These are phyloP conservation scores for Erpetoichthys calabaricus DNA, from an alignment of 2,797 vertebrate species.

Conservation along the genomic window DNA sequence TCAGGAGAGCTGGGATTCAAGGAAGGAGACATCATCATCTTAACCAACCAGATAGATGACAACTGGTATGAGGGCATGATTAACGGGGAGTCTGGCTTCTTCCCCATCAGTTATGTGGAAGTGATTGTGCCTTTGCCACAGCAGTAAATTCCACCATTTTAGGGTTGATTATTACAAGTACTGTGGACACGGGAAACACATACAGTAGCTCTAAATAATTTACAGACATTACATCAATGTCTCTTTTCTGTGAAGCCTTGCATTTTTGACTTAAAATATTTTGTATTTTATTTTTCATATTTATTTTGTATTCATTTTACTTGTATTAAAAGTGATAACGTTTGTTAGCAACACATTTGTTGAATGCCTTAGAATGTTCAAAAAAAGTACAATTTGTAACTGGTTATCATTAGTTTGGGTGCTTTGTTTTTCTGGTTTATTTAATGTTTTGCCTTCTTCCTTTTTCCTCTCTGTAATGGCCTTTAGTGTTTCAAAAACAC, in stretches of 20 bases:
- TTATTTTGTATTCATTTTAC: constrained; percentile 53
- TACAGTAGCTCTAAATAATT: constrained; percentile 27
- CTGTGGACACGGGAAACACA: constrained; percentile 24
- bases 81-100: constrained; percentile 78
- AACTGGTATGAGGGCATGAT: constrained; percentile 96
- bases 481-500: constrained; percentile 30
- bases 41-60: constrained; percentile 90
- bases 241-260: constrained; percentile 47
- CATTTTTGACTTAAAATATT: constrained; percentile 44
- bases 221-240: constrained; percentile 31
- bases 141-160: constrained; percentile 34
- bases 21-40: constrained; percentile 83
- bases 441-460: constrained; percentile 2
- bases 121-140: constrained; percentile 78
- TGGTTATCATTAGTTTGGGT: constrained; percentile 6
- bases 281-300: constrained; percentile 55
- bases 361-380: constrained; percentile 10
- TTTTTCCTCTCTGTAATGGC: constrained; percentile 29
- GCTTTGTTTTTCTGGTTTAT: constrained; percentile 27
- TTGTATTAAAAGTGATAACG: constrained; percentile 31
- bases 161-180: constrained; percentile 15
- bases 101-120: constrained; percentile 91
- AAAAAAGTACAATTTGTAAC: constrained; percentile 11
- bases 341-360: constrained; percentile 19
- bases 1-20: constrained; percentile 89